Percentiles rank a stretch among this genome's conserved stretches.
Evolutionary conservation across 2,797 vertebrate genomes (phyloP).

Genomic region (Momotus momota): DNA sequence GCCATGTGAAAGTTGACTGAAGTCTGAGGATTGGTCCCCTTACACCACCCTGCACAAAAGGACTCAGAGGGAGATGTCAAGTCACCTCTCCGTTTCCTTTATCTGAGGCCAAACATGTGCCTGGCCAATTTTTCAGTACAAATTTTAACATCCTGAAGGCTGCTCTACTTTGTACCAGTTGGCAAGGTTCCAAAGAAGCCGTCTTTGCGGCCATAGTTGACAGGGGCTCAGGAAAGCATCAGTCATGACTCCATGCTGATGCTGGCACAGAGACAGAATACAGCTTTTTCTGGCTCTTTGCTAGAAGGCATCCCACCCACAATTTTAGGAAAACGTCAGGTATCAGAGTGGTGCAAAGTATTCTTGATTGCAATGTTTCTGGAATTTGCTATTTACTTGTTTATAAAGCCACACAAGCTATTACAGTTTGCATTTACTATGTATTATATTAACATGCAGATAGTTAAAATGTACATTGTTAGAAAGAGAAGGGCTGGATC

Average conservation of each 20-base stretch:
- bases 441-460: neutral
- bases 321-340: neutral
- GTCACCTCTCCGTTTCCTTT: neutral
- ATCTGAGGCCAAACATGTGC: neutral
- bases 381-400: neutral
- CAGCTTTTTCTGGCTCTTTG: neutral
- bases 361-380: neutral
- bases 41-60: neutral
- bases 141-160: neutral
- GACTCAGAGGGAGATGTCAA: neutral
- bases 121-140: neutral
- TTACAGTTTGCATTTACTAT: neutral
- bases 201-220: neutral
- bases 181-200: neutral
- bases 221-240: slow-evolving; percentile 9
- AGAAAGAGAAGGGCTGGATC: neutral
- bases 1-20: neutral
- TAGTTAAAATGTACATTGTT: neutral
- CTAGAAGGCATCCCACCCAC: neutral
- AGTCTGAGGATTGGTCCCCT: neutral
- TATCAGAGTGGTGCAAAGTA: neutral
- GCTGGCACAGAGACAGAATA: neutral
- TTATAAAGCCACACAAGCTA: neutral
- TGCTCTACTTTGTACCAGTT: neutral
- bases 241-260: neutral